Evolutionary conservation across 1,140 invertebrate species (phyloP), one percentile per base, ranked within the genome.

Genomic region (Schmidtea mediterranea): DNA sequence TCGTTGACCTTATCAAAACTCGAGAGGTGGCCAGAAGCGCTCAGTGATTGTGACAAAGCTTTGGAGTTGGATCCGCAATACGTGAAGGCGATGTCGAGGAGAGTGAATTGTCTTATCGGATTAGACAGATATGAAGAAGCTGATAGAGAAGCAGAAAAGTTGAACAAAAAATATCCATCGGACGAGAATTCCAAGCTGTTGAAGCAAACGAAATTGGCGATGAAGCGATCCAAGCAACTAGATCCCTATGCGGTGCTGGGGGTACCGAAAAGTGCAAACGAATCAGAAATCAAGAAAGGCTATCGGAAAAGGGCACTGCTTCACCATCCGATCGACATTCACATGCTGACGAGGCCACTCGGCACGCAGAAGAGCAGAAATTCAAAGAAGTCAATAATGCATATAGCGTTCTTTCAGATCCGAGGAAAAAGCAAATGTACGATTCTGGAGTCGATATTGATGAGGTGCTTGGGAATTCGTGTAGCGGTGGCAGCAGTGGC

Each of bases 221-320:
- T 23, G 46, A 48, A 48, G 15, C 36, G 23, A 40, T 18, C 46
- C 2, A n/a, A 18, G 36, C 12, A 18, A 5, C 8, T 38, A 8
- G 83, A 87, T 71, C 90, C 89, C 65, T 94, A 94, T 71, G 76
- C 74, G 66, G 71, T 81, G 55, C 72, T 95, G 52, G 82, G 86
- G 61, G 75, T 95, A 53, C 68, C 73, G 45, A 72, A 74, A 56
- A 74, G 63, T 55, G 76, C 83, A 37, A 74, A 75, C 39, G 75
- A 77, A 39, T 69, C 70, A 36, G 86, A 92, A 62, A 83, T 95
- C 48, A 95, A 92, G 72, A 92, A 92, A 73, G 82, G 87, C 80
- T 89, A 75, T 36, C 15, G 23, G 2, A 49, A 49, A 45, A 8
- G 23, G 13, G 48, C 48, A 8, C 36, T 49, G 2, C 15, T 15